A percentile compares a stretch with the other conserved stretches of the same genome.
These are phyloP conservation scores for Dryobota labecula DNA, from an alignment of 2,888 invertebrate genomes.

Conservation along the genomic window DNA sequence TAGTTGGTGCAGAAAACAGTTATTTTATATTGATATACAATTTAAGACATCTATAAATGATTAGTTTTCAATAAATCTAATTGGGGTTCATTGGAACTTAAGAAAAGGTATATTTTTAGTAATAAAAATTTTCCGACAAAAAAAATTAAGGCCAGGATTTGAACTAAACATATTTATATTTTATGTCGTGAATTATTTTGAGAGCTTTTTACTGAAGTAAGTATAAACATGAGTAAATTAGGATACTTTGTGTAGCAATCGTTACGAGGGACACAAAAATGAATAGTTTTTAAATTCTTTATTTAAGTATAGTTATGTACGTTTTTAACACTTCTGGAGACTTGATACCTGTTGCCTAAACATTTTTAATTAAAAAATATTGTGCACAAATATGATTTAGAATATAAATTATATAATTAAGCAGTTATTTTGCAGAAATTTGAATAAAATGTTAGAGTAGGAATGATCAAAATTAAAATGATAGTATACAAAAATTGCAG, in stretches of 20 bases:
- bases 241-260: neutral
- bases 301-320: neutral
- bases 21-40: neutral
- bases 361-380: conserved; percentile 11
- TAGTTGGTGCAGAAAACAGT: neutral
- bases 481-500: conserved; percentile 2
- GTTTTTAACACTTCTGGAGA: neutral
- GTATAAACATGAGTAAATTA: conserved; percentile 1
- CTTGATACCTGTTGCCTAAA: neutral
- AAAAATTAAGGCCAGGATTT: neutral
- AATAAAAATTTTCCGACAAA: neutral
- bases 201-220: neutral
- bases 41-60: neutral
- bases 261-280: neutral
- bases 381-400: neutral
- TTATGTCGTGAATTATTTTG: conserved; percentile 10
- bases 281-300: neutral
- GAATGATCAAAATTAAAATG: neutral
- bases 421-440: neutral
- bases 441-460: neutral
- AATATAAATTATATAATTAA: neutral
- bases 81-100: neutral
- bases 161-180: neutral
- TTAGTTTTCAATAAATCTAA: conserved; percentile 2
- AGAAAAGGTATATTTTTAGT: neutral